Conservation (phyloP, 2,113 vertebrate genomes). For the Ardeotis arabs region DNA sequence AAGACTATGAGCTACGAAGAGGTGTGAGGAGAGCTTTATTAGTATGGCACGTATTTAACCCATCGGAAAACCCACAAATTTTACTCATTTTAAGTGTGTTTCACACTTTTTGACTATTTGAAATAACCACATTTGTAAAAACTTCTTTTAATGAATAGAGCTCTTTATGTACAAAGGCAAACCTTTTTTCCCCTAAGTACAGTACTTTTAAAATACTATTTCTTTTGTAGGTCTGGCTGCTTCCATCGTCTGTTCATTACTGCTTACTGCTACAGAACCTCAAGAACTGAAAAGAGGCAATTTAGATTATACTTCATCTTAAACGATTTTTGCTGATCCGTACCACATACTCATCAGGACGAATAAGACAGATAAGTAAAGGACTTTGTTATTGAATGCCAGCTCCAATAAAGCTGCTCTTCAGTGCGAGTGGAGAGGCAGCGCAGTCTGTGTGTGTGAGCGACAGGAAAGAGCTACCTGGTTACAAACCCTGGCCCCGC, state of each 20-base stretch:
- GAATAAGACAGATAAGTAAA: constrained; percentile 46
- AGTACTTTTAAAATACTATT: constrained; percentile 42
- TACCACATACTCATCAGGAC: background rate
- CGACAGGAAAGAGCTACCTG: background rate
- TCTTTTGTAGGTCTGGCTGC: constrained; percentile 71
- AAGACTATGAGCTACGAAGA: background rate
- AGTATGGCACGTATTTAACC: constrained; percentile 50
- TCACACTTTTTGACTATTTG: constrained; percentile 56
- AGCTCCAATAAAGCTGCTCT: background rate
- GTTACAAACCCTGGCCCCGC: background rate
- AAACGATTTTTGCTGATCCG: background rate
- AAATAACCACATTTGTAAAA: constrained; percentile 64
- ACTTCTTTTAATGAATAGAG: constrained; percentile 60
- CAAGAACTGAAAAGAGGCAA: background rate
- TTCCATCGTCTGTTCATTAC: constrained; percentile 66
- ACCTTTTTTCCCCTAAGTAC: background rate
- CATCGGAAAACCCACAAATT: constrained; percentile 49
- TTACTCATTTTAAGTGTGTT: constrained; percentile 61
- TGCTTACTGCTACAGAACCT: constrained; percentile 55
- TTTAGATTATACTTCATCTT: background rate
- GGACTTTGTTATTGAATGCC: constrained; percentile 14
- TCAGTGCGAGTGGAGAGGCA: background rate
- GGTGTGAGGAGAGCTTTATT: constrained; percentile 62
- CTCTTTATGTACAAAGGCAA: constrained; percentile 67
- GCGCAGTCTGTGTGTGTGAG: background rate